A percentile compares a stretch with the other conserved stretches of the same genome.
Conservation (phyloP, 1,140 invertebrate species). For the Nephila pilipes region DNA sequence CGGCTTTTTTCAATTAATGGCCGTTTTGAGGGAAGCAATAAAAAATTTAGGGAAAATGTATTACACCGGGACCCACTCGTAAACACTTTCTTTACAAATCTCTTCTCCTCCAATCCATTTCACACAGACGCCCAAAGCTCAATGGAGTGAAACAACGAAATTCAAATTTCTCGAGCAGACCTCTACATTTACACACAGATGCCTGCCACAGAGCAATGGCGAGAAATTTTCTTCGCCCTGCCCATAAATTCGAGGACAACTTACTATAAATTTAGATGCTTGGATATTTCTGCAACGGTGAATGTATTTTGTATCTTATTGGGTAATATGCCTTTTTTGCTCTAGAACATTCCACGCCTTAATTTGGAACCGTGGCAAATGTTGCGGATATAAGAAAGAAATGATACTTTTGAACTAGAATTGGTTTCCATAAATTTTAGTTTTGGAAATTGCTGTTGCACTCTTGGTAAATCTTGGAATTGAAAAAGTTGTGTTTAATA, state of each 20-base stretch:
- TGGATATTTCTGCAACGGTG: background rate
- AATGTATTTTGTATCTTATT: background rate
- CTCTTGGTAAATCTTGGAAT: background rate
- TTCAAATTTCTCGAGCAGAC: background rate
- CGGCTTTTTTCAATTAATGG: background rate
- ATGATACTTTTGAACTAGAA: background rate
- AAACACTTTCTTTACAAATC: conserved; percentile 30
- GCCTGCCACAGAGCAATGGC: background rate
- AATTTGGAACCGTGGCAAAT: background rate
- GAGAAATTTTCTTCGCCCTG: background rate
- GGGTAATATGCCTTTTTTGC: background rate
- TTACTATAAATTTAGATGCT: background rate
- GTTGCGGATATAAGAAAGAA: background rate
- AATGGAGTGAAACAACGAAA: conserved; percentile 37
- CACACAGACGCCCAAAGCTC: background rate
- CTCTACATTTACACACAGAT: background rate
- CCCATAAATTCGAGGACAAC: background rate
- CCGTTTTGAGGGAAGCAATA: background rate
- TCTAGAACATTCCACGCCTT: background rate
- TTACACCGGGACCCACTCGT: background rate
- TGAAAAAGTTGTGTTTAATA: too few relatives aligned
- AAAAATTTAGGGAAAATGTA: background rate
- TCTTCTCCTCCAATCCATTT: conserved; percentile 3
- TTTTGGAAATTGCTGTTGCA: background rate
- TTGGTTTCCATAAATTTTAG: background rate